Percentiles rank a stretch among this genome's conserved stretches.
Conservation (phyloP, 2,113 vertebrate genomes). For the Mormoops blainvillei region DNA sequence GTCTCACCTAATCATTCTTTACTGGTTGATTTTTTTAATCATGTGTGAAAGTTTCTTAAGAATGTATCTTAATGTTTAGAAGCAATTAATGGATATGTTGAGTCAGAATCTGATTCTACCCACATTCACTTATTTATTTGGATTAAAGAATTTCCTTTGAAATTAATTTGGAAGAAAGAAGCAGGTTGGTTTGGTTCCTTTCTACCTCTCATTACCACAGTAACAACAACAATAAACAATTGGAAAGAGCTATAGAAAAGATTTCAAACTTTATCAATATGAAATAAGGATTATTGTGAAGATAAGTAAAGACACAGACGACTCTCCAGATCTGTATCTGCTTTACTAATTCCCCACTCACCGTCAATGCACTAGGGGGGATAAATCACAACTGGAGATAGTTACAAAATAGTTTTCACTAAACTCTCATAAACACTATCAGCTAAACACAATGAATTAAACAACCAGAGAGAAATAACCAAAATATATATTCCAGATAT, state of each 20-base stretch:
- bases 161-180: conserved; percentile 47
- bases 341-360: conserved; percentile 25
- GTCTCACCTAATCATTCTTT: background rate
- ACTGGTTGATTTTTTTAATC: background rate
- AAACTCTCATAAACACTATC: conserved; percentile 6
- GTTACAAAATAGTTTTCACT: conserved; percentile 34
- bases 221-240: conserved; percentile 32
- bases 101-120: conserved; percentile 12
- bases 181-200: background rate
- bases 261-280: conserved; percentile 33
- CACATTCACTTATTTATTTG: conserved; percentile 12
- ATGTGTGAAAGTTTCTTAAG: background rate
- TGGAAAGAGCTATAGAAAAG: conserved; percentile 17
- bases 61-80: background rate
- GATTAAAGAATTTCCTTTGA: conserved; percentile 51
- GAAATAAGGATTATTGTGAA: conserved; percentile 25
- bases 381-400: background rate
- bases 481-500: conserved; percentile 33
- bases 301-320: background rate
- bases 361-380: background rate
- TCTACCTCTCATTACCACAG: conserved; percentile 37
- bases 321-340: background rate
- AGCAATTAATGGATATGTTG: background rate
- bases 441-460: conserved; percentile 44
- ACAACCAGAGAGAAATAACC: conserved; percentile 8